Base-by-base conservation (phyloP, 2,888 invertebrate genomes). In the Parasteatoda lunata region DNA sequence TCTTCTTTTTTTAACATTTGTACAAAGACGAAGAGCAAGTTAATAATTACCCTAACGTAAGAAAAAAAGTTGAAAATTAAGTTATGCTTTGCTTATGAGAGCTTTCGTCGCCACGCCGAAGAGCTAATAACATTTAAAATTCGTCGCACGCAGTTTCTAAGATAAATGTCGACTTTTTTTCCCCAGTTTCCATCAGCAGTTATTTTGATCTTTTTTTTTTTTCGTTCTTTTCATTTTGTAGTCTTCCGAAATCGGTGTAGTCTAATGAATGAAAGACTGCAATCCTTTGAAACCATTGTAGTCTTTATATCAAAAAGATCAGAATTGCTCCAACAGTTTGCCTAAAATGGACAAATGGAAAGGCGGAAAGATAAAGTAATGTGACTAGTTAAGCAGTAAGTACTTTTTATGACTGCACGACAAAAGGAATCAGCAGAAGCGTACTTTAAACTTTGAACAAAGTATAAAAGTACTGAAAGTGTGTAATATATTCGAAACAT, bases 81-180 rank as follows among this genome's bases (percentile, higher is more conserved):
- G 84, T 84, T 84, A 84, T 84, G 79, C 78, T 84, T 73, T 75
- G 78, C 78, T 75, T 84, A 84, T 75, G 84, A 78, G 78, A 69
- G 84, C 78, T 75, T 77, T 84, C 30, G 77, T 77, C 77, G 84
- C 72, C 77, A 77, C 64, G 54, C 72, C 73, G 78, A 84, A 84
- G 73, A 79, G 68, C 84, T 84, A 84, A 84, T 84, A 84, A 79
- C 84, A 84, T 84, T 84, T 84, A 78, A 84, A 84, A 78, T 84
- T 84, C 84, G 78, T 84, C 72, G 78, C 84, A 84, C 84, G 84
- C 69, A 64, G n/a, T 49, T 15, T 69, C 45, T 48, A 84, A 84
- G 84, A 84, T 84, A 84, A 84, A 84, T 75, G 78, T 84, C 84
- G 71, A 30, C 78, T 73, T 73, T 78, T 70, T 78, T 84, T 70